phyloP scores from a whole-genome alignment of 35 echinoderm and acorn worm genomes.

The Holothuria glaberrima region DNA sequence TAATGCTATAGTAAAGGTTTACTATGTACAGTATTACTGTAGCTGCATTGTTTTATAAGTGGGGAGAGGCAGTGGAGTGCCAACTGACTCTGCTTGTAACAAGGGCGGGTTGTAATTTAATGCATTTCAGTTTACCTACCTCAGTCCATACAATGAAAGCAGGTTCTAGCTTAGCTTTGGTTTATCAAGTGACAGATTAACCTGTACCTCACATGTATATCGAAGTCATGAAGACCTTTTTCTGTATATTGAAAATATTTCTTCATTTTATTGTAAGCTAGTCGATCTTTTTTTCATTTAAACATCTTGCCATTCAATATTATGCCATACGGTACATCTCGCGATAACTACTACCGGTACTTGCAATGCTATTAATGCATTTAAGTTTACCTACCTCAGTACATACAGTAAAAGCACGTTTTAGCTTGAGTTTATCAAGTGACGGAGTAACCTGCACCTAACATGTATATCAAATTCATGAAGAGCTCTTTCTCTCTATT shows the following conservation, averaged over 20 bases:
- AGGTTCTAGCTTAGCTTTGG: neutral
- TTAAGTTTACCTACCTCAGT: no score
- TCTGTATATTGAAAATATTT: constrained; percentile 16
- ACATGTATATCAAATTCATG: constrained; percentile 17
- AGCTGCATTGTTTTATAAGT: neutral
- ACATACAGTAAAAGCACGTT: neutral
- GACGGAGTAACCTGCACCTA: neutral
- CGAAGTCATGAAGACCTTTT: constrained; percentile 4
- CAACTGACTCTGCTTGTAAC: no score
- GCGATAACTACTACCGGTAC: neutral
- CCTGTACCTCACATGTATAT: constrained; percentile 12
- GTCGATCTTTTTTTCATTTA: neutral
- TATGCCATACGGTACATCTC: neutral
- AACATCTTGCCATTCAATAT: neutral
- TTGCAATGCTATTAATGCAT: neutral
- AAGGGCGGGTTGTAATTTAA: no score
- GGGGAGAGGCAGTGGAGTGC: no score
- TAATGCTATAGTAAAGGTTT: neutral
- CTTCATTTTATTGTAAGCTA: constrained; percentile 10
- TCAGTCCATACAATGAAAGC: neutral
- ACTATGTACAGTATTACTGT: constrained; percentile 13
- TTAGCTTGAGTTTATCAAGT: neutral
- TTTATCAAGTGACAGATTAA: constrained; percentile 12
- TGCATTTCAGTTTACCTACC: no score
- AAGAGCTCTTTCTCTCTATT: constrained; percentile 4